phyloP scores from a whole-genome alignment of 1,140 invertebrate species.

The Diploscapter pachys region DNA sequence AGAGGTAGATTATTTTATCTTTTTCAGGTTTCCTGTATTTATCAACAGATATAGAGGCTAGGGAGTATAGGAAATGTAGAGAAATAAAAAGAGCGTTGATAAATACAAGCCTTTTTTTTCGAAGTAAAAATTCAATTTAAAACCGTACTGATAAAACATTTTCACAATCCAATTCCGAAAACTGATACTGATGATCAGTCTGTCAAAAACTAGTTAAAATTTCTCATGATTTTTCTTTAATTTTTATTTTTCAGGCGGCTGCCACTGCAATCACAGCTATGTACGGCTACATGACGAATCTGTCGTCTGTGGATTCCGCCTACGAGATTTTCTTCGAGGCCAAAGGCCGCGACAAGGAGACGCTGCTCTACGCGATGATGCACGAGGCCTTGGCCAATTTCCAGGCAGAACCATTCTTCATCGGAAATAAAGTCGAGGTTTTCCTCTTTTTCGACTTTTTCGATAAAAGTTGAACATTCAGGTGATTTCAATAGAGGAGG shows the following conservation, averaged over 20 bases:
- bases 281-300: slow-evolving; percentile 94
- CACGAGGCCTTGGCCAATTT: slow-evolving; percentile 92
- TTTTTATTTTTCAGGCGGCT: slow-evolving; percentile 64
- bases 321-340: slow-evolving; percentile 26
- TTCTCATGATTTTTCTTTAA: slow-evolving; percentile 68
- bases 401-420: slow-evolving; percentile 79
- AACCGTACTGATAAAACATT: too few species aligned
- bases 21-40: too few species aligned
- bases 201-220: too few species aligned
- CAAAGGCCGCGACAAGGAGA: slow-evolving; percentile 73
- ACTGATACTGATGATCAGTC: too few species aligned
- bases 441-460: neutral
- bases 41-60: too few species aligned
- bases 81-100: too few species aligned
- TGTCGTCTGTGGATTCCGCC: slow-evolving; percentile 63
- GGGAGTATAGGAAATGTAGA: too few species aligned
- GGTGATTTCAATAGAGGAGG: slow-evolving; percentile 13
- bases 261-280: slow-evolving; percentile 69
- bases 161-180: too few species aligned
- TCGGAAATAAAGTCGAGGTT: slow-evolving; percentile 63
- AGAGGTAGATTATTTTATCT: slow-evolving; percentile 64
- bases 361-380: slow-evolving; percentile 86
- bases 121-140: too few species aligned
- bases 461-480: neutral
- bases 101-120: too few species aligned